Conservation (phyloP, 1,140 invertebrate genomes). For the Uloborus diversus region DNA sequence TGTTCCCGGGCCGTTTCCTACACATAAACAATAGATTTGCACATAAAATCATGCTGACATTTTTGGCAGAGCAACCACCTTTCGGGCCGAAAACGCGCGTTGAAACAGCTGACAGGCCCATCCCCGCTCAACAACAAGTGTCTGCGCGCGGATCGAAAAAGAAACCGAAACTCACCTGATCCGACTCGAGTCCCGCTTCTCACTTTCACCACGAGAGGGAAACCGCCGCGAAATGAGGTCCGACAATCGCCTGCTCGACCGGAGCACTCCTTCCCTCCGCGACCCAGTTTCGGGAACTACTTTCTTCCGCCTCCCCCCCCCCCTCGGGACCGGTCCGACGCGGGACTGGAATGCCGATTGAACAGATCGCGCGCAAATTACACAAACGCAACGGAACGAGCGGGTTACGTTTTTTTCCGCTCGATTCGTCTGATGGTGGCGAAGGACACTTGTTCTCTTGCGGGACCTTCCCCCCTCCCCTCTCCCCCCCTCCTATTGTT, state of each 20-base stretch:
- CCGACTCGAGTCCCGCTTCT: no score
- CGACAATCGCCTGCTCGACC: neutral
- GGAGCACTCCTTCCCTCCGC: slow-evolving; percentile 23
- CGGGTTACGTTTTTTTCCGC: slow-evolving; percentile 4
- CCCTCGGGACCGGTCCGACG: slow-evolving; percentile 11
- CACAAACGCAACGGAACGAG: neutral
- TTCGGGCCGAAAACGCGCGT: no score
- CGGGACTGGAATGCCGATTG: slow-evolving; percentile 5
- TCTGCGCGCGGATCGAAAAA: no score
- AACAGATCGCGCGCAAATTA: neutral
- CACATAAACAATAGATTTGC: no score
- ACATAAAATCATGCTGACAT: no score
- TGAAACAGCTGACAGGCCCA: no score
- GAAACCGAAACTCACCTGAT: no score
- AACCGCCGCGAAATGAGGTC: neutral
- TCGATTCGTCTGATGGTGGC: neutral
- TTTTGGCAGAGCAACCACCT: no score
- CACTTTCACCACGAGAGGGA: slow-evolving; percentile 5
- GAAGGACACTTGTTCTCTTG: slow-evolving; percentile 10
- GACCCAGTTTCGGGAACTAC: slow-evolving; percentile 46
- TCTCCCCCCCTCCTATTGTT: neutral
- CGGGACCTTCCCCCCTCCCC: neutral
- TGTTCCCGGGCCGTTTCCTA: no score
- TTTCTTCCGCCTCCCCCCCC: slow-evolving; percentile 35
- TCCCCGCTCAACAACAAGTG: no score